Conservation (phyloP, 2,797 vertebrate species). For the Clarias laeviceps region DNA sequence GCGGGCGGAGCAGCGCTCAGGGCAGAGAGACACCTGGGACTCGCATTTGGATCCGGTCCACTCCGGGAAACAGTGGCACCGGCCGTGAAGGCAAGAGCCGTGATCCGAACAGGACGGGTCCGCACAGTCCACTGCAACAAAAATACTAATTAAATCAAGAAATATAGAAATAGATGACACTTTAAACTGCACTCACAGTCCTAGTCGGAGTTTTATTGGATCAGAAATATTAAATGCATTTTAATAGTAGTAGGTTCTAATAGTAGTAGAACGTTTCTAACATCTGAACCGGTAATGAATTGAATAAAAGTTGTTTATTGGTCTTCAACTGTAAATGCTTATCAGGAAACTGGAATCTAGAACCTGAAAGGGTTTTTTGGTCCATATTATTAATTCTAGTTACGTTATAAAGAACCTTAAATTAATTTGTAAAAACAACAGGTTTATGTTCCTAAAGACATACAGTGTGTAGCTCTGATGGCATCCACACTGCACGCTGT, state of each 20-base stretch:
- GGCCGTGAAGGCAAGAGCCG: conserved; percentile 90
- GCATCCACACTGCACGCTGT: background rate
- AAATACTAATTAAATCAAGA: conserved; percentile 34
- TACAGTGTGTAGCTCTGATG: background rate
- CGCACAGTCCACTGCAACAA: conserved; percentile 84
- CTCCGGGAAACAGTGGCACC: conserved; percentile 94
- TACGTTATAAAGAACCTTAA: background rate
- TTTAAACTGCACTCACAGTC: background rate
- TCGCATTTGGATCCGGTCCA: conserved; percentile 94
- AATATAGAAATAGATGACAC: background rate
- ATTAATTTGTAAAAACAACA: background rate
- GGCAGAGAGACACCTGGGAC: conserved; percentile 90
- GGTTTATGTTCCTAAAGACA: background rate
- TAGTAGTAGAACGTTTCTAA: background rate
- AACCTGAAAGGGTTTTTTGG: background rate
- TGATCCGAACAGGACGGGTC: conserved; percentile 91
- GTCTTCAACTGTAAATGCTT: background rate
- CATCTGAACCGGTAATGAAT: background rate
- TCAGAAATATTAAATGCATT: background rate
- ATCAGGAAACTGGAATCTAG: background rate
- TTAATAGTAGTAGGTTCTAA: background rate
- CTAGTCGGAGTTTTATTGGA: background rate
- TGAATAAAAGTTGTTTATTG: background rate
- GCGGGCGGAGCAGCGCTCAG: conserved; percentile 93
- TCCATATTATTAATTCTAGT: background rate